Evolutionary conservation across 2,888 invertebrate species (phyloP).

Genomic region (Leptarthrus brevirostris): DNA sequence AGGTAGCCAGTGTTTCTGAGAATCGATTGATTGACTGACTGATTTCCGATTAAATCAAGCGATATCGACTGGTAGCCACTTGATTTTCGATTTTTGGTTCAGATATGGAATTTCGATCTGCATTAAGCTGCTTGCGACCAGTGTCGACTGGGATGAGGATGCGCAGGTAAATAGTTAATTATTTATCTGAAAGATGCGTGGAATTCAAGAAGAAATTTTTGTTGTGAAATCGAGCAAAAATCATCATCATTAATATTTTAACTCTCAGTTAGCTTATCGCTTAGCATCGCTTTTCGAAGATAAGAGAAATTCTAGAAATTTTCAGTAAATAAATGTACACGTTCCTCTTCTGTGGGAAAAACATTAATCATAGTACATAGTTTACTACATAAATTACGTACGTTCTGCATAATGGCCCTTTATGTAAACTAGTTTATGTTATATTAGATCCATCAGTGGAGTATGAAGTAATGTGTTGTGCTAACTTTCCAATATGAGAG

Average conservation of each 20-base stretch:
- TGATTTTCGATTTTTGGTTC: conserved; percentile 23
- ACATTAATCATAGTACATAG: too few species aligned
- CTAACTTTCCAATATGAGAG: too few species aligned
- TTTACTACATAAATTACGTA: too few species aligned
- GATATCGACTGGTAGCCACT: conserved; percentile 46
- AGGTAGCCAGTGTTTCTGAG: conserved; percentile 37
- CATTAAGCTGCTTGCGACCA: neutral
- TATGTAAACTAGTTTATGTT: too few species aligned
- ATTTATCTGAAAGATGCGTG: conserved; percentile 9
- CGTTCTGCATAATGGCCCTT: too few species aligned
- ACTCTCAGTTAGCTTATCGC: conserved; percentile 12
- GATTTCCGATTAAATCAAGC: conserved; percentile 46
- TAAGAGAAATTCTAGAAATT: too few species aligned
- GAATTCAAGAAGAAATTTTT: conserved; percentile 26
- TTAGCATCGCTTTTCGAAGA: too few species aligned
- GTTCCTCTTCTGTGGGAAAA: too few species aligned
- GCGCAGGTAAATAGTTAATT: conserved; percentile 20
- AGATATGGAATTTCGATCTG: conserved; percentile 11
- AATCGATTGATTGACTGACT: conserved; percentile 46
- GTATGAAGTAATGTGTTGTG: too few species aligned
- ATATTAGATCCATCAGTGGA: too few species aligned
- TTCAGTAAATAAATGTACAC: too few species aligned
- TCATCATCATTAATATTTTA: conserved; percentile 2
- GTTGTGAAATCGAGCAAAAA: conserved; percentile 21
- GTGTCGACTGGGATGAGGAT: conserved; percentile 1